Base-by-base conservation (phyloP, 2,888 invertebrate genomes). In the Gymnocheta viridis region DNA sequence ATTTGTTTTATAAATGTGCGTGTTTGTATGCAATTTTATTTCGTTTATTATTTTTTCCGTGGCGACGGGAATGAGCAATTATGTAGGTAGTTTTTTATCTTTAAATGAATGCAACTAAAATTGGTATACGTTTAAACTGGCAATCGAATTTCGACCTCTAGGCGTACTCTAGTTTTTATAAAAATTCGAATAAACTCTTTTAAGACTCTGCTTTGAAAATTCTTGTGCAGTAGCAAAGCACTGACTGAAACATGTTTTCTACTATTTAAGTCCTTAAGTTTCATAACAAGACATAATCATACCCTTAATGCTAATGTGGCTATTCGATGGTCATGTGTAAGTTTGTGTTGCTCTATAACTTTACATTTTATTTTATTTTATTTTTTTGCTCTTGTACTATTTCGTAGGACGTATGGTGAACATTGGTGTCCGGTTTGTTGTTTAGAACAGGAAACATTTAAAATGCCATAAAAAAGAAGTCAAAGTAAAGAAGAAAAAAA, bases 401-500 rank as follows among this genome's bases (percentile, higher is more conserved):
- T 73, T 47, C 38, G 38, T 58, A 29, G 44, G 47, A 44, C 32
- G 24, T 60, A 35, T 35, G 56, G 17, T 54, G 19, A 4, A 51
- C 51, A 38, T 32, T 60, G 51, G 49, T 76, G 81, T 82, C 81
- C 81, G 81, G 81, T 82, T 82, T 82, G 66, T 56, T 82, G 81
- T 82, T 82, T 69, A 82, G 81, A 82, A 76, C 81, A 82, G 81
- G 81, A 82, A 82, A 47, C 69, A 49, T 70, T 82, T 82, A 74
- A 82, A 82, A 82, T 76, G 27, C 38, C 62, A 76, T 76, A 82
- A 82, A 82, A 70, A 69, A 69, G 9, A 44, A 79, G 47, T 72
- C 47, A 64, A 72, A 82, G 58, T 12, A 29, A 22, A 29, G 12
- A 22, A 27, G 12, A n/a, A 62, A 64, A 41, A 64, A 64, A 72